phyloP scores from a whole-genome alignment of 2,888 invertebrate species.

The Cepaea hortensis region DNA sequence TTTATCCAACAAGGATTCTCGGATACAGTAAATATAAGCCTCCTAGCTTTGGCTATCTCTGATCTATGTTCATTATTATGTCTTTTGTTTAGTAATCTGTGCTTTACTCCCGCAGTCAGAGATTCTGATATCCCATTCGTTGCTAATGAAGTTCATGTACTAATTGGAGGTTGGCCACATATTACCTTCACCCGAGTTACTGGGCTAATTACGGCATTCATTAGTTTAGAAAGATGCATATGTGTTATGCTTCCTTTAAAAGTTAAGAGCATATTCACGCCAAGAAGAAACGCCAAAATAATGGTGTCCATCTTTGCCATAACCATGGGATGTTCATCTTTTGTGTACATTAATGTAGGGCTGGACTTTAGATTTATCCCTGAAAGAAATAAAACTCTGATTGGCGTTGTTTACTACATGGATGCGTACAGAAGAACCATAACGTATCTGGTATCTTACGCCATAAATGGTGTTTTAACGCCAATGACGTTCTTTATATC shows the following conservation, averaged over 20 bases:
- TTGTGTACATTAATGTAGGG: not conserved
- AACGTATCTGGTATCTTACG: not conserved
- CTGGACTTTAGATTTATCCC: not conserved
- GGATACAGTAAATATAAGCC: too few species aligned
- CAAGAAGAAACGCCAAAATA: not conserved
- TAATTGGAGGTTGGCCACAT: too few species aligned
- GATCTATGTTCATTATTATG: too few species aligned
- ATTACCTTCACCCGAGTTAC: too few species aligned
- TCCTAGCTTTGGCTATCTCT: too few species aligned
- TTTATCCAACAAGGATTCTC: constrained; percentile 16
- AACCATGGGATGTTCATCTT: not conserved
- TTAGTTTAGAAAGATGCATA: constrained; percentile 31
- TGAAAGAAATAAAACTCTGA: constrained; percentile 6
- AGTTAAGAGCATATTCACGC: constrained; percentile 16
- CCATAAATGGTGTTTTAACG: not conserved
- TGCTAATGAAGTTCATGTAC: too few species aligned
- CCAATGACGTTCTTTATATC: constrained; percentile 6
- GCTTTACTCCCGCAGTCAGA: too few species aligned
- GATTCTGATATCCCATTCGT: too few species aligned
- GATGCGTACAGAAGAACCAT: not conserved
- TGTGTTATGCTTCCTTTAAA: constrained; percentile 21
- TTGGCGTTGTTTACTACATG: not conserved
- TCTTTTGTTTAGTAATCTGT: too few species aligned
- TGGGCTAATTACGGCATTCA: constrained; percentile 27
- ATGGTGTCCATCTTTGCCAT: not conserved